These are phyloP conservation scores for Caranx melampygus DNA, from an alignment of 2,113 vertebrate genomes.

Conservation along the genomic window DNA sequence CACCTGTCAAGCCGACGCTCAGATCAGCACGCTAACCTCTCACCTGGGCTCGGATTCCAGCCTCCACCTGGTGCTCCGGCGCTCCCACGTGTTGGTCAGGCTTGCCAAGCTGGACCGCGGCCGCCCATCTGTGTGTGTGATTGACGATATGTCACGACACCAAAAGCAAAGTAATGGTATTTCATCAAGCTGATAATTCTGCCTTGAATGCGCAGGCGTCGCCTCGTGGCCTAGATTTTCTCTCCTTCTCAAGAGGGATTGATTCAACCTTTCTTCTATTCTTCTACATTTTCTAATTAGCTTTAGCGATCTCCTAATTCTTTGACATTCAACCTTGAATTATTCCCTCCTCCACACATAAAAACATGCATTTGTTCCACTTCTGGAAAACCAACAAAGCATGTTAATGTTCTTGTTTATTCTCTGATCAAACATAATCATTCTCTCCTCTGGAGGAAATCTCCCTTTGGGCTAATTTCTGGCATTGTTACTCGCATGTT, in stretches of 20 bases:
- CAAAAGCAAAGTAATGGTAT: slow-evolving; percentile 60
- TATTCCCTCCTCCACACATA: slow-evolving; percentile 66
- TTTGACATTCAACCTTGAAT: slow-evolving; percentile 83
- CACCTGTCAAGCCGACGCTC: slow-evolving; percentile 65
- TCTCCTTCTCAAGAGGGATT: slow-evolving; percentile 65
- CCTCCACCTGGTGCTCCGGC: slow-evolving; percentile 36
- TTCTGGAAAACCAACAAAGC: slow-evolving; percentile 80
- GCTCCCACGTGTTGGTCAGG: slow-evolving; percentile 8
- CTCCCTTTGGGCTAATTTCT: slow-evolving; percentile 77
- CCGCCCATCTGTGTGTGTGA: background rate
- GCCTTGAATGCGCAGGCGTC: slow-evolving; percentile 23
- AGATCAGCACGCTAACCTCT: slow-evolving; percentile 52
- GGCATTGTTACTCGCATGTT: slow-evolving; percentile 74
- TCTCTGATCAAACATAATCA: slow-evolving; percentile 83
- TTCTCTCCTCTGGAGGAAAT: slow-evolving; percentile 69
- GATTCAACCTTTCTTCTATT: slow-evolving; percentile 77
- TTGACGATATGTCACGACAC: slow-evolving; percentile 40
- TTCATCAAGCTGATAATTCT: slow-evolving; percentile 56
- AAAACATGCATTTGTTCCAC: slow-evolving; percentile 75
- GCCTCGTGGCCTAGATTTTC: slow-evolving; percentile 68
- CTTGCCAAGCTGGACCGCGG: background rate
- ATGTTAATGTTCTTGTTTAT: slow-evolving; percentile 82
- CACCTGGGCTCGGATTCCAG: slow-evolving; percentile 30
- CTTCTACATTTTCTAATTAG: slow-evolving; percentile 75
- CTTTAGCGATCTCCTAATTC: slow-evolving; percentile 74